Conservation (phyloP, 1,140 invertebrate species). For the Parasteatoda tepidariorum region DNA sequence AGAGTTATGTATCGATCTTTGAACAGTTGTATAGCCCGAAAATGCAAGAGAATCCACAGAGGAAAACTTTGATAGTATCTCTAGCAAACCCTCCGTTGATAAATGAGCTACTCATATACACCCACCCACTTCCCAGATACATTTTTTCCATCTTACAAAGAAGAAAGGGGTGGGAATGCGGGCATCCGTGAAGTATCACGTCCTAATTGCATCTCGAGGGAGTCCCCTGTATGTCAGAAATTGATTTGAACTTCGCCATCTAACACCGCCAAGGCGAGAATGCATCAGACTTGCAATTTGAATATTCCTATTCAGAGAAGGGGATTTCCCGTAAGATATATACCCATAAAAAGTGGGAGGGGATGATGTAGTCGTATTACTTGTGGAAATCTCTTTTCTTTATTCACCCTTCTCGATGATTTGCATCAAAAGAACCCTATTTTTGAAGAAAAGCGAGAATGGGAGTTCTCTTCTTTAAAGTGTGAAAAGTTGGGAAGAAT, state of each 20-base stretch:
- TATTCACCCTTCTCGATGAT: background rate
- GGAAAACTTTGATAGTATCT: background rate
- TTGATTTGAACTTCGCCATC: constrained; percentile 41
- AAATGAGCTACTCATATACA: constrained; percentile 39
- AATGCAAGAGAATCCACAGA: constrained; percentile 27
- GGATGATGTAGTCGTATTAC: background rate
- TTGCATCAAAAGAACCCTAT: background rate
- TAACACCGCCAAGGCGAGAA: background rate
- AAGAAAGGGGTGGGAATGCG: background rate
- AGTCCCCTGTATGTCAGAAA: constrained; percentile 31
- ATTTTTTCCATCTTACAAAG: background rate
- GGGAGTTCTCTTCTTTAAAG: background rate
- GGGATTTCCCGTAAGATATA: constrained; percentile 11
- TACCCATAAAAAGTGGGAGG: background rate
- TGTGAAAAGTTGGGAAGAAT: background rate
- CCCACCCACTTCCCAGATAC: constrained; percentile 33
- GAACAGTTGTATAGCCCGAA: background rate
- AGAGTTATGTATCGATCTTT: background rate
- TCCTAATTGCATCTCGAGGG: constrained; percentile 48
- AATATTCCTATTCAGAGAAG: constrained; percentile 23
- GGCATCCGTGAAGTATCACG: constrained; percentile 28
- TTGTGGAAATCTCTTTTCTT: background rate
- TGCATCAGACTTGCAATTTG: constrained; percentile 17
- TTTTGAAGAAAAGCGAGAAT: background rate
- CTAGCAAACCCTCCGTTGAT: constrained; percentile 28